These are phyloP conservation scores for Tridacna crocea DNA, from an alignment of 2,888 invertebrate genomes.

Conservation along the genomic window DNA sequence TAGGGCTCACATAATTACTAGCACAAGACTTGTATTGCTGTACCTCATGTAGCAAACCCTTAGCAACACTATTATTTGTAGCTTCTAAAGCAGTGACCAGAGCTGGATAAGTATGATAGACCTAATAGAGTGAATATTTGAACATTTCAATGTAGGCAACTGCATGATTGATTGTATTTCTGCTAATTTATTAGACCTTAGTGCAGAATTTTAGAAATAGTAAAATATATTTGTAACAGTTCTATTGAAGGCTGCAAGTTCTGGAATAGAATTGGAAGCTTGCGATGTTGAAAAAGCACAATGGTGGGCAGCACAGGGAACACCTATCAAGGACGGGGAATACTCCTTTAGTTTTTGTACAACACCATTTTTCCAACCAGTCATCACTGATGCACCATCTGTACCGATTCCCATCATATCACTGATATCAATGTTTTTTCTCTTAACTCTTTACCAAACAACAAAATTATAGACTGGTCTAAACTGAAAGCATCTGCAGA, in stretches of 20 bases:
- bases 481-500: no score
- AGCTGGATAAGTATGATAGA: no score
- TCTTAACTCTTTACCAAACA: no score
- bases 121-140: no score
- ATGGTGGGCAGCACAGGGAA: constrained; percentile 46
- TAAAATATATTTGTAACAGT: not conserved
- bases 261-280: not conserved
- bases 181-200: constrained; percentile 33
- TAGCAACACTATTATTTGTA: no score
- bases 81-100: no score
- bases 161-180: no score
- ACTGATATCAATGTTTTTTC: not conserved
- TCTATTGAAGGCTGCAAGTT: not conserved
- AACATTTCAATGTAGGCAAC: no score
- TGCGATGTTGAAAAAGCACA: not conserved
- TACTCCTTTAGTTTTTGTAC: constrained; percentile 12
- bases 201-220: not conserved
- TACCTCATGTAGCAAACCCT: no score
- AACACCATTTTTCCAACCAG: constrained; percentile 16
- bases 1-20: constrained; percentile 1
- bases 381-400: not conserved
- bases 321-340: constrained; percentile 32
- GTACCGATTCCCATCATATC: not conserved
- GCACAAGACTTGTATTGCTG: constrained; percentile 26
- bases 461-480: no score